Evolutionary conservation across 2,888 invertebrate species (phyloP), one percentile per base, ranked within the genome.

Genomic region (Pyrrhosoma nymphula): DNA sequence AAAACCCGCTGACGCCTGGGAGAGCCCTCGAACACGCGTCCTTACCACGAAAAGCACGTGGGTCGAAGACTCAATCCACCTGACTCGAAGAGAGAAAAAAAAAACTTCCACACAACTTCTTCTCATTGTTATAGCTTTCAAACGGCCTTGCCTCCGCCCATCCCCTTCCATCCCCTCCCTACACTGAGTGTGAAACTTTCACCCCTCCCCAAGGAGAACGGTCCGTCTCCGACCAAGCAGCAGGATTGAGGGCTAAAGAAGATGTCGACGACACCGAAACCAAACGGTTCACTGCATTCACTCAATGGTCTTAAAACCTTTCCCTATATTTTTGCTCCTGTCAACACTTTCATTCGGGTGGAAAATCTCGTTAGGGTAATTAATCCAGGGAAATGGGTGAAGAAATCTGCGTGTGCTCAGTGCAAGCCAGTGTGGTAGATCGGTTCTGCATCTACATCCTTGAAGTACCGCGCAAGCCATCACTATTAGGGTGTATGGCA

Each of bases 211-310:
- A 14, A 4, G 4, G n/a, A 69, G n/a, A 35, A 69, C 69, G 69
- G 30, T 82, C 82, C 0, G 14, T 18, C 35, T 35, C 82, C 47
- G 20, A 69, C 69, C 69, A 8, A n/a, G 14, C 0, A 14, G 23
- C 14, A 82, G 82, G 82, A 82, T 82, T 82, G 82, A 35, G 82
- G 35, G 16, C 82, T 82, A 16, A 82, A 82, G 60, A 82, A 35
- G 82, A 82, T 82, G 82, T 82, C 82, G 82, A 14, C 82, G 35
- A 35, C 82, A 82, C 12, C 30, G 82, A 82, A 82, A 82, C 82
- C 82, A 30, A 35, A 82, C 82, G 14, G 35, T 10, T 35, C 12
- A 35, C n/a, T n/a, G 14, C 69, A 82, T 23, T 35, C 8, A 35
- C 35, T 35, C 82, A 20, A 47, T 8, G 8, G 47, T 47, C 60